Evolutionary conservation across 2,888 invertebrate species (phyloP), one percentile per base, ranked within the genome.

Genomic region (Amphipyra berbera): DNA sequence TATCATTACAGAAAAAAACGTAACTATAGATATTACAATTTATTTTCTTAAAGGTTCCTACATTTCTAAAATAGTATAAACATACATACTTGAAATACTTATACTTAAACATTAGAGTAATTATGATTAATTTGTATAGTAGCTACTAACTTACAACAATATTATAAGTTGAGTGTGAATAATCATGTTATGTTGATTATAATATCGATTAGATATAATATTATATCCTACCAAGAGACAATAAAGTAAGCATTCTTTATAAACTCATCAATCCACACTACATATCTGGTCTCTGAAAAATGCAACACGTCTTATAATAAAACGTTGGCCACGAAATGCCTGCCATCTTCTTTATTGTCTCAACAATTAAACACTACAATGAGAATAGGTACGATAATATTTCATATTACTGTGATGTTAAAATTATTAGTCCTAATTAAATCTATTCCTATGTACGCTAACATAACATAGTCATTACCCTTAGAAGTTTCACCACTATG

Each of bases 81-180:
- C 87, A 88, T 88, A 89, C 85, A 88, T 87, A 86, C 77, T 78
- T 80, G 83, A 83, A 85, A 84, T 88, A 82, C 84, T 83, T 89
- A 88, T 69, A 65, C 66, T 71, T 72, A 67, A 85, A 82, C 73
- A 81, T 79, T 82, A 82, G 68, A 81, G 82, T 86, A 87, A 83
- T 84, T 86, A 87, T 55, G 81, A 85, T 84, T 88, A 89, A 84
- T 88, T 91, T 89, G 88, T 89, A 83, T 86, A 88, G 52, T 82
- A 90, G 76, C 81, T 74, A 81, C 82, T 86, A 87, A 76, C 87
- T 84, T 88, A 88, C 78, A 82, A 83, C 79, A 84, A 83, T 82
- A 53, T 56, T 72, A 84, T 79, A 81, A 83, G 68, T 80, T 74
- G 78, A 82, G 76, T 73, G 52, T 64, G 68, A 75, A 66, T 82